A percentile compares a stretch with the other conserved stretches of the same genome.
Conservation (phyloP, 2,113 vertebrate species). For the Peromyscus californicus region DNA sequence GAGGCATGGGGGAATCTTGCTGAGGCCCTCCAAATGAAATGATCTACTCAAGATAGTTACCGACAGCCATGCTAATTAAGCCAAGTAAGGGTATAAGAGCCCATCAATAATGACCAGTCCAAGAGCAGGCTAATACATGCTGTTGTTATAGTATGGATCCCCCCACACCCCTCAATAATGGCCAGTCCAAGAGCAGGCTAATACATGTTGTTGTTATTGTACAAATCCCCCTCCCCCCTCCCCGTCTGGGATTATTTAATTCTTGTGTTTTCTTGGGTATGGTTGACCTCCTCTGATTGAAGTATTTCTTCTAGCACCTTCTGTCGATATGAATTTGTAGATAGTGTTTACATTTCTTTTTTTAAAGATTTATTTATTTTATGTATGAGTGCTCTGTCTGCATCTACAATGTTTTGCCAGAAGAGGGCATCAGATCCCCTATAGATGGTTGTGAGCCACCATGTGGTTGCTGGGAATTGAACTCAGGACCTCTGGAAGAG, state of each 20-base stretch:
- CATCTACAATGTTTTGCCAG: too few relatives aligned
- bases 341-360: neutral
- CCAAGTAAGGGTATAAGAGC: neutral
- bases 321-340: neutral
- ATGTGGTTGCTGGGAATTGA: too few relatives aligned
- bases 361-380: too few relatives aligned
- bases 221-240: too few relatives aligned
- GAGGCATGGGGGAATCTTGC: neutral
- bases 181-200: too few relatives aligned
- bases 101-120: neutral
- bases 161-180: too few relatives aligned
- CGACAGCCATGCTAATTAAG: neutral
- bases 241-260: neutral
- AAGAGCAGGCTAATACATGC: neutral
- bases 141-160: neutral
- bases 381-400: too few relatives aligned
- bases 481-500: too few relatives aligned
- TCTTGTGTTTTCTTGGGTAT: neutral
- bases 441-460: too few relatives aligned
- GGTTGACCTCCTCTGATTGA: neutral
- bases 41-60: neutral
- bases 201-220: too few relatives aligned
- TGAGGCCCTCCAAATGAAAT: neutral
- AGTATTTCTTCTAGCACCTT: neutral
- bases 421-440: too few relatives aligned